phyloP scores from a whole-genome alignment of 2,797 vertebrate species.

The Sus cebifrons region DNA sequence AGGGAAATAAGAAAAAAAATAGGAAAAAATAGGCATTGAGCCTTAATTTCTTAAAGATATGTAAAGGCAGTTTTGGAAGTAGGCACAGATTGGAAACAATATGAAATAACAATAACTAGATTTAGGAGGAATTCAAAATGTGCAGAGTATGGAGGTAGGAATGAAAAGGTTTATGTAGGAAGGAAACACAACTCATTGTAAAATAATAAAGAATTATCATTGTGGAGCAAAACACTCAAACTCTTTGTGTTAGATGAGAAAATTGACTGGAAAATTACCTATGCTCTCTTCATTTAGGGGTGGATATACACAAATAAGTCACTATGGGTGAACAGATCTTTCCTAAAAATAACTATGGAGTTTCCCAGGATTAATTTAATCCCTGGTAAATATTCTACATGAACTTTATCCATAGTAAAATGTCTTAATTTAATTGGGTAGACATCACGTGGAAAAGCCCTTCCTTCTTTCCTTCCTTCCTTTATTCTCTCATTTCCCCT shows the following conservation, averaged over 20 bases:
- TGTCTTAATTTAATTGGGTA: background rate
- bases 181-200: background rate
- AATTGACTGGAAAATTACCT: background rate
- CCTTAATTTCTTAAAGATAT: background rate
- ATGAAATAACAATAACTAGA: background rate
- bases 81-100: background rate
- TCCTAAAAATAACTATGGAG: background rate
- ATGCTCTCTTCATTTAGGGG: background rate
- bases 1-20: background rate
- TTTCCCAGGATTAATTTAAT: background rate
- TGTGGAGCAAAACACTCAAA: background rate
- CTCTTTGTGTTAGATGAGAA: background rate
- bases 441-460: background rate
- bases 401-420: background rate
- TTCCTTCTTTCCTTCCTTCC: background rate
- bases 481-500: too few species aligned
- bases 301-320: background rate
- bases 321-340: background rate
- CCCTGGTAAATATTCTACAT: background rate
- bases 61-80: background rate
- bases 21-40: background rate
- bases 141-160: background rate
- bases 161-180: too few species aligned
- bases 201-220: background rate
- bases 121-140: background rate